Evolutionary conservation across 2,888 invertebrate genomes (phyloP).

Genomic region (Andrena haemorrhoa): DNA sequence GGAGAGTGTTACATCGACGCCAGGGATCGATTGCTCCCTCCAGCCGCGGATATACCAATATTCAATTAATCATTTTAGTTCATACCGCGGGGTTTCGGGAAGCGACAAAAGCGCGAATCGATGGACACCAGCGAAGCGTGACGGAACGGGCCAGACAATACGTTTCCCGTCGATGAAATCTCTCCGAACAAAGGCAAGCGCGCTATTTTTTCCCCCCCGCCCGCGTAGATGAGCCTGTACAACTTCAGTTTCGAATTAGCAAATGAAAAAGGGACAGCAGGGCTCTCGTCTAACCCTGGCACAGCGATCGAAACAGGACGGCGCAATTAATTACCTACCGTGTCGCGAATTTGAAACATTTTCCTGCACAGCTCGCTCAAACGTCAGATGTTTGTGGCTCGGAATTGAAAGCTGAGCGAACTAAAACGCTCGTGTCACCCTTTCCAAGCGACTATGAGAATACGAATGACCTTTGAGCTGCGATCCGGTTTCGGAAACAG

Average conservation of each 20-base stretch:
- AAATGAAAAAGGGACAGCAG: conserved; percentile 57
- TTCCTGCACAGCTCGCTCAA: neutral
- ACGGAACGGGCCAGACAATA: conserved; percentile 69
- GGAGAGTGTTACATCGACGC: conserved; percentile 64
- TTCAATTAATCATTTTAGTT: conserved; percentile 75
- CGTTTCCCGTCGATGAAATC: conserved; percentile 71
- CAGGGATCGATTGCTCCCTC: conserved; percentile 65
- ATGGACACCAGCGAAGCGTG: conserved; percentile 70
- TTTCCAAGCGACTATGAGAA: too few relatives aligned
- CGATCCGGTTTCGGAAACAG: too few relatives aligned
- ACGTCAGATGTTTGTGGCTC: neutral
- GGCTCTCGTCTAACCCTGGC: conserved; percentile 37
- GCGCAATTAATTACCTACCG: conserved; percentile 61
- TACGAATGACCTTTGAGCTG: too few relatives aligned
- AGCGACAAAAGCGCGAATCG: conserved; percentile 74
- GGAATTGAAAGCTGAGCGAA: too few relatives aligned
- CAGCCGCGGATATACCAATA: conserved; percentile 68
- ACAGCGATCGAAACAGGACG: conserved; percentile 24
- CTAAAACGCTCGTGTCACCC: too few relatives aligned
- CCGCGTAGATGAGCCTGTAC: conserved; percentile 18
- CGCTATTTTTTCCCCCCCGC: conserved; percentile 57
- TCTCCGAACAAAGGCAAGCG: conserved; percentile 70
- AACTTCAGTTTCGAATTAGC: conserved; percentile 69
- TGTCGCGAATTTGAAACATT: conserved; percentile 17
- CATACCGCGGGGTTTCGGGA: conserved; percentile 67